A percentile compares a stretch with the other conserved stretches of the same genome.
These are phyloP conservation scores for Drosophila mayaguana DNA, from an alignment of 2,888 invertebrate species.

Conservation along the genomic window DNA sequence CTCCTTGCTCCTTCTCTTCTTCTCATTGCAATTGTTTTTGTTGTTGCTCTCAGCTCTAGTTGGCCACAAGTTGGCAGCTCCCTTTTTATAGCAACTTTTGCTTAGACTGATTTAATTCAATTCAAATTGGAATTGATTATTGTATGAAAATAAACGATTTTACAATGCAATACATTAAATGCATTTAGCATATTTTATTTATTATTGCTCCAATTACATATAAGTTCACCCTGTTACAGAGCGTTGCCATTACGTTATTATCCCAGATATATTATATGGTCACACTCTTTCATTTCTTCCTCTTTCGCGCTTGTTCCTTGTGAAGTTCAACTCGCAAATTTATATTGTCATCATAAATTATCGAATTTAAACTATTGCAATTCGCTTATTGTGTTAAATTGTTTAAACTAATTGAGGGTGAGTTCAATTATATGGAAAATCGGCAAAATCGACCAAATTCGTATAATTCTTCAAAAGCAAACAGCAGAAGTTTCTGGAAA, in stretches of 20 bases:
- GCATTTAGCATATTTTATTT: not conserved
- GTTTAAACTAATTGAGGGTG: constrained; percentile 14
- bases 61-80: constrained; percentile 11
- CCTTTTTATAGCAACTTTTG: not conserved
- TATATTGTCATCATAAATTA: not conserved
- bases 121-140: no score
- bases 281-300: constrained; percentile 35
- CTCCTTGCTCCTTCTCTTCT: not conserved
- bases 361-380: constrained; percentile 14
- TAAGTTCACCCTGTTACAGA: constrained; percentile 31
- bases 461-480: not conserved
- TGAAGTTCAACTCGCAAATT: constrained; percentile 1
- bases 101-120: not conserved
- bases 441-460: not conserved
- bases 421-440: constrained; percentile 19
- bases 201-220: not conserved
- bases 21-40: no score
- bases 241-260: constrained; percentile 1
- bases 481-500: constrained; percentile 20
- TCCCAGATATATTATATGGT: constrained; percentile 11
- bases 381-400: constrained; percentile 4
- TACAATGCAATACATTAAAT: not conserved
- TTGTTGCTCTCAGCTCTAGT: no score
- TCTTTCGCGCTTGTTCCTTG: constrained; percentile 15
- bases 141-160: not conserved